phyloP scores from a whole-genome alignment of 1,140 invertebrate species.

The Eufriesea mexicana region DNA sequence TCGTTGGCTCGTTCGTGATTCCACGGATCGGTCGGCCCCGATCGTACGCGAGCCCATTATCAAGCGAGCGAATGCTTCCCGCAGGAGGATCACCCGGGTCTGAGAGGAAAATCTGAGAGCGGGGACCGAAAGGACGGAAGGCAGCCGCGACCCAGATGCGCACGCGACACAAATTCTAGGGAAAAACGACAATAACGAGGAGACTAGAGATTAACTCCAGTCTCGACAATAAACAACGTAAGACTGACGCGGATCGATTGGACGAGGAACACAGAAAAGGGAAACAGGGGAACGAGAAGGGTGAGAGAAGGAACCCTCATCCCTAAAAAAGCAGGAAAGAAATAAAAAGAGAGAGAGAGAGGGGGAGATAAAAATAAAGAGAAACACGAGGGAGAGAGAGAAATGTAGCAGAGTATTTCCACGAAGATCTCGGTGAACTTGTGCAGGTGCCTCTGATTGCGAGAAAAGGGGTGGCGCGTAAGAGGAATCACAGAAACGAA shows the following conservation, averaged over 20 bases:
- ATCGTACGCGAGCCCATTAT: slow-evolving; percentile 12
- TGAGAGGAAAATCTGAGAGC: slow-evolving; percentile 28
- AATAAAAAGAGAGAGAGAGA: background rate
- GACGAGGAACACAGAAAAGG: background rate
- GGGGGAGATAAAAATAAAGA: slow-evolving; percentile 31
- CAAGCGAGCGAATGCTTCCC: slow-evolving; percentile 15
- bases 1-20: slow-evolving; percentile 25
- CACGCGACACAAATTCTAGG: slow-evolving; percentile 33
- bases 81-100: slow-evolving; percentile 17
- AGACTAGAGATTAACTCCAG: slow-evolving; percentile 56
- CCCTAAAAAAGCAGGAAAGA: background rate
- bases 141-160: slow-evolving; percentile 46
- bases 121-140: background rate
- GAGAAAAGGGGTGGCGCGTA: slow-evolving; percentile 38
- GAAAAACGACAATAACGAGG: slow-evolving; percentile 60
- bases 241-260: slow-evolving; percentile 59
- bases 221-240: slow-evolving; percentile 63
- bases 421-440: slow-evolving; percentile 33
- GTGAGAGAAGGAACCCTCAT: no score
- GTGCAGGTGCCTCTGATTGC: slow-evolving; percentile 16
- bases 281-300: no score
- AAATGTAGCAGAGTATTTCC: slow-evolving; percentile 45
- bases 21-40: background rate
- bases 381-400: background rate
- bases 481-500: slow-evolving; percentile 47